Percentiles rank a stretch among this genome's conserved stretches.
phyloP scores from a whole-genome alignment of 2,888 invertebrate genomes.

The Spodoptera littoralis region DNA sequence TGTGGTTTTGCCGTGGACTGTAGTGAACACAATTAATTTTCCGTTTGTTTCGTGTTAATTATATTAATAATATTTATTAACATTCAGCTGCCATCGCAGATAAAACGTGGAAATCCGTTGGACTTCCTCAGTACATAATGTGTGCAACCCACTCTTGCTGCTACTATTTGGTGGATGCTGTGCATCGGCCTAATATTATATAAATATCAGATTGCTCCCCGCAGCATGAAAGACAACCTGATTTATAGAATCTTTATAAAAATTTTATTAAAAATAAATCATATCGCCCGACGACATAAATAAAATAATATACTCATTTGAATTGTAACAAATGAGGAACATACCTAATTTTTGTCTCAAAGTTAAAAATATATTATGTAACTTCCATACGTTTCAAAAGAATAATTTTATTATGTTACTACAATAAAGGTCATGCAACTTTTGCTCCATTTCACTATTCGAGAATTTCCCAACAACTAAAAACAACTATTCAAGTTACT shows the following conservation, averaged over 20 bases:
- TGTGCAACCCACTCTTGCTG: neutral
- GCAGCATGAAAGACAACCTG: neutral
- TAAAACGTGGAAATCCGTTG: neutral
- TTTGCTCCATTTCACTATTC: too few relatives aligned
- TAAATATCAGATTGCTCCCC: neutral
- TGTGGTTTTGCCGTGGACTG: slow-evolving; percentile 13
- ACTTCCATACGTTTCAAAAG: slow-evolving; percentile 3
- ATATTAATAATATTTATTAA: neutral
- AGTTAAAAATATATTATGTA: slow-evolving; percentile 18
- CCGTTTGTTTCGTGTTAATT: slow-evolving; percentile 4
- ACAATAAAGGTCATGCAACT: too few relatives aligned
- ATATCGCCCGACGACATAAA: slow-evolving; percentile 12
- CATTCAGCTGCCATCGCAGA: too few relatives aligned
- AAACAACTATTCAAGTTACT: too few relatives aligned
- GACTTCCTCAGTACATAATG: neutral
- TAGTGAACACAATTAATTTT: slow-evolving; percentile 14
- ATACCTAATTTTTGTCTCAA: slow-evolving; percentile 13
- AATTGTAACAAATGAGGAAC: slow-evolving; percentile 29
- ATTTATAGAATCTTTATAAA: slow-evolving; percentile 13
- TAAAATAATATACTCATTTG: slow-evolving; percentile 15
- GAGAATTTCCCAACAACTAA: too few relatives aligned
- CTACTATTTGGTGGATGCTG: slow-evolving; percentile 3
- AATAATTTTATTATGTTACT: too few relatives aligned
- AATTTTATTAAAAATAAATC: slow-evolving; percentile 9
- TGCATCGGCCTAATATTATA: slow-evolving; percentile 1